Conservation (phyloP, 2,113 vertebrate species). For the Grallaria varia region DNA sequence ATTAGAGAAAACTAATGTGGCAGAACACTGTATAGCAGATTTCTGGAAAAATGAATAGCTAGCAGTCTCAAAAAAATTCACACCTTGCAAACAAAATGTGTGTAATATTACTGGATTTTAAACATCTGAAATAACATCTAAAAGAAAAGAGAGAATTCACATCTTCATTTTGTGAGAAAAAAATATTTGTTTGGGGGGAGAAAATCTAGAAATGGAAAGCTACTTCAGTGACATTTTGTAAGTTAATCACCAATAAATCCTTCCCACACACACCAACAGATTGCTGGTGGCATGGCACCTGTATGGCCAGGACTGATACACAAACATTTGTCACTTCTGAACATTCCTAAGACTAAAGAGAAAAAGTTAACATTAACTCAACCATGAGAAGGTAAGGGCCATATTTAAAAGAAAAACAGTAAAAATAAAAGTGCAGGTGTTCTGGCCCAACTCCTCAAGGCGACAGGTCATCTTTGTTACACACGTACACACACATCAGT, state of each 20-base stretch:
- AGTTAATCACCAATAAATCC: background rate
- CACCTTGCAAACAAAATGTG: background rate
- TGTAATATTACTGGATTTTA: background rate
- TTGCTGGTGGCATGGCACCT: background rate
- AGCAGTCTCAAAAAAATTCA: background rate
- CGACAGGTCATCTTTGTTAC: background rate
- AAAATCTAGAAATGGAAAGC: background rate
- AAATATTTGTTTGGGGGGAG: background rate
- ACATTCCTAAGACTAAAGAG: background rate
- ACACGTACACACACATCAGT: accelerated
- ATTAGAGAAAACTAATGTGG: slow-evolving; percentile 66
- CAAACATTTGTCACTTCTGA: background rate
- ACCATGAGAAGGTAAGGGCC: background rate
- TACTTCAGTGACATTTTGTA: background rate
- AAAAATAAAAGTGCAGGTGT: background rate
- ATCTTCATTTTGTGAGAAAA: background rate
- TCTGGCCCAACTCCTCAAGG: background rate
- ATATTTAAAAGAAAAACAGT: background rate
- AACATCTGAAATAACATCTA: background rate
- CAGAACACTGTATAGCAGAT: slow-evolving; percentile 42
- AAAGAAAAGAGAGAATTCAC: background rate
- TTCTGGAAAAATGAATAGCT: slow-evolving; percentile 23
- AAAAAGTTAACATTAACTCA: background rate
- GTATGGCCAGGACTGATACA: background rate
- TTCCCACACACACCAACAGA: background rate